These are phyloP conservation scores for Drosophila paulistorum DNA, from an alignment of 1,140 invertebrate species.

Conservation along the genomic window DNA sequence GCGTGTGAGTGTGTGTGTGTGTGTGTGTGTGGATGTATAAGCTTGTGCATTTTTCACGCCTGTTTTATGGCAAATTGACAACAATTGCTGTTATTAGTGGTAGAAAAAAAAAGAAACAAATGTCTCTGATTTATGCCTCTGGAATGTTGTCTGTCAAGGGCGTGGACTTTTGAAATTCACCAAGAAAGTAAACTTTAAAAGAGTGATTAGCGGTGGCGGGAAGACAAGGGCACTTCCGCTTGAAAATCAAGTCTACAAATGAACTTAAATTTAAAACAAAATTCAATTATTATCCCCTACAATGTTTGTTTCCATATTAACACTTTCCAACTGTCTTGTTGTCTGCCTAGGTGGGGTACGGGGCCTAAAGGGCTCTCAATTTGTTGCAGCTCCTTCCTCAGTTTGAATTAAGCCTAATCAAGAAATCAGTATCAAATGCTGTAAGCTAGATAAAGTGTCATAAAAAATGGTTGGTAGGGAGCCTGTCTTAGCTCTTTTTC, in stretches of 20 bases:
- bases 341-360: constrained; percentile 1
- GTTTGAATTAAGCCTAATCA: constrained; percentile 34
- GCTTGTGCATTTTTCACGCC: constrained; percentile 78
- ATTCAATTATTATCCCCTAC: constrained; percentile 40
- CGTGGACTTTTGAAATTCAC: constrained; percentile 47
- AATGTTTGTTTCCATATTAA: constrained; percentile 65
- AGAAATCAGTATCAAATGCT: constrained; percentile 58
- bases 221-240: constrained; percentile 59
- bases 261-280: constrained; percentile 40
- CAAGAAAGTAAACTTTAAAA: constrained; percentile 11
- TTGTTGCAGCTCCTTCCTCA: constrained; percentile 42
- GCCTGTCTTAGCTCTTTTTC: neutral
- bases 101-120: constrained; percentile 27
- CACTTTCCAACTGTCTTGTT: constrained; percentile 44
- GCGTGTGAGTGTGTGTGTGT: neutral
- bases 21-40: neutral
- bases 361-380: constrained; percentile 39
- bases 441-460: constrained; percentile 58
- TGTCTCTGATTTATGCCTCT: constrained; percentile 66
- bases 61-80: constrained; percentile 81
- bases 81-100: constrained; percentile 78
- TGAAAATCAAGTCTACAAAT: constrained; percentile 62
- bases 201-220: neutral
- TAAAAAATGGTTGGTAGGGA: constrained; percentile 41
- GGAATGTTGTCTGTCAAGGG: constrained; percentile 79